Conservation (phyloP, 2,113 vertebrate species). For the Oxyruncus cristatus region DNA sequence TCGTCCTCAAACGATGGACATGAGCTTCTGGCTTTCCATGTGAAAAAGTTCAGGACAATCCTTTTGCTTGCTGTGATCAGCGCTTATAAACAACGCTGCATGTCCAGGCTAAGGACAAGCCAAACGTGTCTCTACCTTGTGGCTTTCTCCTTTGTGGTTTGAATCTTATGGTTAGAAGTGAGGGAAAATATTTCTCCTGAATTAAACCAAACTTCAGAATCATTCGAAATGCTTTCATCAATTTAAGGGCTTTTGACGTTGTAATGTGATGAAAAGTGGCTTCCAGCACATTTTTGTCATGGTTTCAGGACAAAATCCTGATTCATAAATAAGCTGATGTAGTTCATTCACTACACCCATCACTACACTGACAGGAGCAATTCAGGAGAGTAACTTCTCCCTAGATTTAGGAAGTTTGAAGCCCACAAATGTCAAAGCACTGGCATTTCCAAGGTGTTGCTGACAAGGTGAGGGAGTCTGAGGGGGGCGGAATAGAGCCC, state of each 20-base stretch:
- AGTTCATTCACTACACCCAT: background rate
- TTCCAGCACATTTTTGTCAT: background rate
- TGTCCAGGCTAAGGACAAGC: background rate
- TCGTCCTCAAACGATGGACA: background rate
- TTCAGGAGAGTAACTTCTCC: background rate
- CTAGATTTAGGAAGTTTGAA: background rate
- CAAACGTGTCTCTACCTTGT: background rate
- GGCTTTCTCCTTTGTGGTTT: constrained; percentile 4
- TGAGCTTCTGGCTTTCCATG: background rate
- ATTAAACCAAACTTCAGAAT: background rate
- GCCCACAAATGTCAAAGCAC: background rate
- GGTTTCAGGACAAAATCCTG: background rate
- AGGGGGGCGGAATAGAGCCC: background rate
- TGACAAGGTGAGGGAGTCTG: background rate
- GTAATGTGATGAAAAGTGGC: background rate
- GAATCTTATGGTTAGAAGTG: background rate
- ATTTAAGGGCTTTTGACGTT: background rate
- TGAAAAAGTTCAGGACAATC: background rate
- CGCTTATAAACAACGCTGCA: background rate
- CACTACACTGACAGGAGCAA: background rate
- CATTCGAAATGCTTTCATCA: background rate
- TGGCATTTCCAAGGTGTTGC: background rate
- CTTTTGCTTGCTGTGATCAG: background rate
- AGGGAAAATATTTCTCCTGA: background rate
- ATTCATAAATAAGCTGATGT: background rate